phyloP scores from a whole-genome alignment of 2,888 invertebrate species.

The Onthophagus sagittarius region DNA sequence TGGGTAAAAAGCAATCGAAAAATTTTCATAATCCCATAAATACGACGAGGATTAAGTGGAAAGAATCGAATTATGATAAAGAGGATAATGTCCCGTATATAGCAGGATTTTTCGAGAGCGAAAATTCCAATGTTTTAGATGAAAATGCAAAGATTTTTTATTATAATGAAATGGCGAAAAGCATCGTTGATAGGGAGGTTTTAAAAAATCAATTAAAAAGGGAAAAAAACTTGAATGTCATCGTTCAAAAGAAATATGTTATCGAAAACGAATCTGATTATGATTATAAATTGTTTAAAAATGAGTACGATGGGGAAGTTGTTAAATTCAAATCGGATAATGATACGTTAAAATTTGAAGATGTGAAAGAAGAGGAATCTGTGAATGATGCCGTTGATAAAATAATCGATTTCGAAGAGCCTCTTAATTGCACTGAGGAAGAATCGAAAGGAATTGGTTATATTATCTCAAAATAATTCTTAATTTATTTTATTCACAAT shows the following conservation, averaged over 20 bases:
- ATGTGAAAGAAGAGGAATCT: conserved; percentile 45
- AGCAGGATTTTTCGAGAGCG: conserved; percentile 24
- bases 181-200: conserved; percentile 8
- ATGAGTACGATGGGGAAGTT: conserved; percentile 51
- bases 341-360: conserved; percentile 47
- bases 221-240: conserved; percentile 8
- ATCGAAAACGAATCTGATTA: conserved; percentile 40
- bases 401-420: conserved; percentile 39
- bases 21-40: conserved; percentile 7
- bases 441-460: conserved; percentile 49
- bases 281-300: conserved; percentile 47
- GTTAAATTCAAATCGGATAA: conserved; percentile 39
- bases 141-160: conserved; percentile 28
- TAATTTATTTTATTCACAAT: neutral
- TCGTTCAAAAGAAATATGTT: conserved; percentile 11
- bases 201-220: neutral
- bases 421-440: conserved; percentile 50
- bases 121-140: conserved; percentile 9
- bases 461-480: neutral
- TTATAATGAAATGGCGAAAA: conserved; percentile 29
- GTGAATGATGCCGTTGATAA: conserved; percentile 42
- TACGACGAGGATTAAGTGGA: conserved; percentile 17
- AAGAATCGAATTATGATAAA: conserved; percentile 34
- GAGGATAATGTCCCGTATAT: conserved; percentile 36
- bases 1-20: conserved; percentile 33